Percentiles rank a stretch among this genome's conserved stretches.
Evolutionary conservation across 2,797 vertebrate genomes (phyloP).

Genomic region (Acanthornis magna): DNA sequence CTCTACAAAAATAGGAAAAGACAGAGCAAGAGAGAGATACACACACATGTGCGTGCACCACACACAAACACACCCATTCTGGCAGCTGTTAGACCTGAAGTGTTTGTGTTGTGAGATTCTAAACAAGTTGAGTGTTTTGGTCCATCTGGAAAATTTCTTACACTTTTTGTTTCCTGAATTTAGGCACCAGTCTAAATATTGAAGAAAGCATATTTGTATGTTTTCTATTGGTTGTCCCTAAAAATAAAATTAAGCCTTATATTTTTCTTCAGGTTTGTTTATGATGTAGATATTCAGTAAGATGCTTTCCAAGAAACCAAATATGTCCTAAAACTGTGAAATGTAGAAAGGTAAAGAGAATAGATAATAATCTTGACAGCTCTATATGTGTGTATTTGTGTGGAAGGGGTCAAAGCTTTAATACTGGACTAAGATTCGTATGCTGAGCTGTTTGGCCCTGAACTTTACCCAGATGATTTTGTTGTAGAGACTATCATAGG

Average conservation of each 20-base stretch:
- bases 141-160: conserved; percentile 61
- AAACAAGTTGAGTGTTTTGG: conserved; percentile 10
- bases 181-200: not conserved
- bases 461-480: not conserved
- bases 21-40: not conserved
- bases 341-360: not conserved
- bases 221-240: not conserved
- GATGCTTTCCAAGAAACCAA: not conserved
- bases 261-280: not conserved
- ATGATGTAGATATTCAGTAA: not conserved
- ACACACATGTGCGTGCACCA: not conserved
- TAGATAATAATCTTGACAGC: not conserved
- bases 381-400: not conserved
- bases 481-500: not conserved
- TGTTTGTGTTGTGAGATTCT: conserved; percentile 4
- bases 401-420: not conserved
- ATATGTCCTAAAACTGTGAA: not conserved
- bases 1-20: conserved; percentile 23
- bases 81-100: not conserved
- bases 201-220: not conserved
- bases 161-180: not conserved
- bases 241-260: not conserved
- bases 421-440: not conserved
- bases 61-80: not conserved
- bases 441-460: not conserved